These are phyloP conservation scores for Corythornis cristatus DNA, from an alignment of 2,113 vertebrate genomes.

Conservation along the genomic window DNA sequence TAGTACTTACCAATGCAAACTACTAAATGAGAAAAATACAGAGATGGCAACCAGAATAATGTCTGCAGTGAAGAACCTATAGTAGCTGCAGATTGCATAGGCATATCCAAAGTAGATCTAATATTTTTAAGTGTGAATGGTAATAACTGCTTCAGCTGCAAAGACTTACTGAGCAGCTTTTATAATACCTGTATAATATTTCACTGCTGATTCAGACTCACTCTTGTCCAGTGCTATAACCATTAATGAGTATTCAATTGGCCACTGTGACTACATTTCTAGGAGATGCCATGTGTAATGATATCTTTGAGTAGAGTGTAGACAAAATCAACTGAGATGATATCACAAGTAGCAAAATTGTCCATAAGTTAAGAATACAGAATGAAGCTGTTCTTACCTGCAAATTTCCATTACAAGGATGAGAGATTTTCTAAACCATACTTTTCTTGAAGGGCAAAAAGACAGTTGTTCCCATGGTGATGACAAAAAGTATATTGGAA, in stretches of 20 bases:
- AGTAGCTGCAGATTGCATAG: not conserved
- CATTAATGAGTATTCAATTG: fast-evolving
- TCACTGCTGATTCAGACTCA: not conserved
- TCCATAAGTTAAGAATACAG: not conserved
- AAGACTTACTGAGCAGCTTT: not conserved
- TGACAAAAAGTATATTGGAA: constrained; percentile 3
- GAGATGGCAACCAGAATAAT: not conserved
- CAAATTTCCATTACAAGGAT: constrained; percentile 38
- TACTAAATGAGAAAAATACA: not conserved
- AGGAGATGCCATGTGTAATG: not conserved
- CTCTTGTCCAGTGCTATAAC: not conserved
- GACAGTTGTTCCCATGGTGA: constrained; percentile 43
- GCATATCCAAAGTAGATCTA: not conserved
- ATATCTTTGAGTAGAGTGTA: not conserved
- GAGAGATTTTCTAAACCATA: constrained; percentile 15
- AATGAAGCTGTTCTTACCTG: not conserved
- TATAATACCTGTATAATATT: not conserved
- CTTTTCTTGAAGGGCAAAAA: constrained; percentile 16
- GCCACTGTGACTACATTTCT: not conserved
- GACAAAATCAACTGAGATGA: not conserved
- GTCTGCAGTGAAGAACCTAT: not conserved
- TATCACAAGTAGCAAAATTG: not conserved
- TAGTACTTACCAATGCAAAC: not conserved
- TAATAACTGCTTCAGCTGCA: not conserved
- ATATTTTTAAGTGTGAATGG: not conserved